These are phyloP conservation scores for Andrena chrysosceles DNA, from an alignment of 2,888 invertebrate genomes.

Conservation along the genomic window DNA sequence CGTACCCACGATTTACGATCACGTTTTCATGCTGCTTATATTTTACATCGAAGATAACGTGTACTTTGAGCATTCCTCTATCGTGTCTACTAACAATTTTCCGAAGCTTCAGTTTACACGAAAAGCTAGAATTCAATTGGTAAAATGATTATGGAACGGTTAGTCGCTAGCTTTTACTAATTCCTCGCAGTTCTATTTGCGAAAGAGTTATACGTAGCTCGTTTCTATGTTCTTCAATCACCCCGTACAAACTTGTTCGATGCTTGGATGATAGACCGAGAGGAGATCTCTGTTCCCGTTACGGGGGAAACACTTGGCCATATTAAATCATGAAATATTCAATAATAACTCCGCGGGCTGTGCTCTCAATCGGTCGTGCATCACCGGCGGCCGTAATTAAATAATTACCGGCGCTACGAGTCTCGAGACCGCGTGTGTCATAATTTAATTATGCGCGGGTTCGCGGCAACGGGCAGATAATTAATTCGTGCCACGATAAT, in stretches of 20 bases:
- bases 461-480: conserved; percentile 23
- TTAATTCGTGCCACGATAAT: conserved; percentile 38
- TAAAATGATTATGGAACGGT: too few species aligned
- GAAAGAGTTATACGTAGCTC: not conserved
- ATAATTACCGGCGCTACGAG: conserved; percentile 30
- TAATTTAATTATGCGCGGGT: conserved; percentile 37
- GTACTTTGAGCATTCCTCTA: too few species aligned
- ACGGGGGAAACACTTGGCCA: not conserved
- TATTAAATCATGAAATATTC: not conserved
- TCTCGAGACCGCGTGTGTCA: conserved; percentile 16
- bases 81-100: too few species aligned
- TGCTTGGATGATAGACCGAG: not conserved
- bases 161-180: not conserved
- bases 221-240: not conserved
- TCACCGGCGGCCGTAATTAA: conserved; percentile 12
- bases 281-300: not conserved
- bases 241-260: not conserved
- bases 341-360: not conserved
- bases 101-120: too few species aligned
- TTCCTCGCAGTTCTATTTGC: not conserved
- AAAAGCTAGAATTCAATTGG: too few species aligned
- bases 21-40: not conserved
- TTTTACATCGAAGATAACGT: not conserved
- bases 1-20: not conserved
- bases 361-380: conserved; percentile 22